Conservation (phyloP, 2,113 vertebrate species). For the Donacobius atricapilla region DNA sequence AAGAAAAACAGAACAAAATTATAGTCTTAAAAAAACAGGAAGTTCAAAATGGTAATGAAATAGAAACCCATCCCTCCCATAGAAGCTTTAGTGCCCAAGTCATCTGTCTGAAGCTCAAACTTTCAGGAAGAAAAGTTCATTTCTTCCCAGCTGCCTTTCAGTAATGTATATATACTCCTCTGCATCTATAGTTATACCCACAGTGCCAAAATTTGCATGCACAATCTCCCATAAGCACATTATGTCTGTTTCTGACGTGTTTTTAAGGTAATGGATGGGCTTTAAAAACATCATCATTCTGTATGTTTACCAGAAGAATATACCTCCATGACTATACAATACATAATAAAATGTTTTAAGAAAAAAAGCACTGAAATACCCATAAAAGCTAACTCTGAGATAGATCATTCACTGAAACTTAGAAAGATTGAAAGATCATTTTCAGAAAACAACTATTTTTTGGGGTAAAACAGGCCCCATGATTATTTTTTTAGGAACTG, state of each 20-base stretch:
- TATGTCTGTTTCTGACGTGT: neutral
- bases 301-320: neutral
- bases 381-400: neutral
- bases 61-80: neutral
- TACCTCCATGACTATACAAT: neutral
- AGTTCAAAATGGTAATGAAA: neutral
- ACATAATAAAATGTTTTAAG: neutral
- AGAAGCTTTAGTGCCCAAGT: neutral
- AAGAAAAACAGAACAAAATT: neutral
- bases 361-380: neutral
- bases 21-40: neutral
- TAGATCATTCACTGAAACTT: neutral
- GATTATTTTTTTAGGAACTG: neutral
- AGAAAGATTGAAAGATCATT: neutral
- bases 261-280: neutral
- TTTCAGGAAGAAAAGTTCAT: neutral
- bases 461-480: fast-evolving
- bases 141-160: neutral
- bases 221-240: fast-evolving
- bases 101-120: neutral
- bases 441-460: neutral
- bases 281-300: neutral
- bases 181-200: neutral
- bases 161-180: too few species aligned
- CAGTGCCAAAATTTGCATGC: neutral